Conservation (phyloP, 1,140 invertebrate species). For the Macrobrachium nipponense region DNA sequence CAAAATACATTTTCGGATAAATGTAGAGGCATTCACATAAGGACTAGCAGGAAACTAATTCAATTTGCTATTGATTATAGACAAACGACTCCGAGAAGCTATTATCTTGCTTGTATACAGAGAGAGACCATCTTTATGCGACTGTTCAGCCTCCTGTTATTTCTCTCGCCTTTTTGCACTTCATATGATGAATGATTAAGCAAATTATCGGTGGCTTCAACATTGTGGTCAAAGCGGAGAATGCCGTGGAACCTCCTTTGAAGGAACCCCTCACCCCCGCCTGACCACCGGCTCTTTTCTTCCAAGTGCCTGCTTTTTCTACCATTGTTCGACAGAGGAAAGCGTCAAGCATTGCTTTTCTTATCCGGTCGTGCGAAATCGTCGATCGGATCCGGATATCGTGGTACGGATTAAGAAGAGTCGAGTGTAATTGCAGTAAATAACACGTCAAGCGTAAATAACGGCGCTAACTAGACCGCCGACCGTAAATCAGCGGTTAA, state of each 20-base stretch:
- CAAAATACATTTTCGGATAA: no score
- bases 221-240: neutral
- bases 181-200: slow-evolving; percentile 54
- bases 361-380: neutral
- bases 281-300: no score
- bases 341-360: neutral
- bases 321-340: no score
- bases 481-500: slow-evolving; percentile 53
- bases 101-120: neutral
- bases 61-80: neutral
- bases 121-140: no score
- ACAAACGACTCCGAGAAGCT: slow-evolving; percentile 1
- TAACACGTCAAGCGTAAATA: slow-evolving; percentile 61
- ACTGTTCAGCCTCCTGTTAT: no score
- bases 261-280: no score
- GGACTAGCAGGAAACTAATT: no score
- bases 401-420: slow-evolving; percentile 50
- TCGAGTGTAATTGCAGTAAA: slow-evolving; percentile 57
- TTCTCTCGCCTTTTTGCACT: slow-evolving; percentile 42
- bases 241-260: no score
- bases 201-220: slow-evolving; percentile 40
- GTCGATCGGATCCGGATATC: slow-evolving; percentile 2
- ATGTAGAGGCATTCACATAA: no score
- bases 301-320: no score
- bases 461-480: slow-evolving; percentile 57